Evolutionary conservation across 2,888 invertebrate species (phyloP), one percentile per base, ranked within the genome.

Genomic region (Daptonema setosum): DNA sequence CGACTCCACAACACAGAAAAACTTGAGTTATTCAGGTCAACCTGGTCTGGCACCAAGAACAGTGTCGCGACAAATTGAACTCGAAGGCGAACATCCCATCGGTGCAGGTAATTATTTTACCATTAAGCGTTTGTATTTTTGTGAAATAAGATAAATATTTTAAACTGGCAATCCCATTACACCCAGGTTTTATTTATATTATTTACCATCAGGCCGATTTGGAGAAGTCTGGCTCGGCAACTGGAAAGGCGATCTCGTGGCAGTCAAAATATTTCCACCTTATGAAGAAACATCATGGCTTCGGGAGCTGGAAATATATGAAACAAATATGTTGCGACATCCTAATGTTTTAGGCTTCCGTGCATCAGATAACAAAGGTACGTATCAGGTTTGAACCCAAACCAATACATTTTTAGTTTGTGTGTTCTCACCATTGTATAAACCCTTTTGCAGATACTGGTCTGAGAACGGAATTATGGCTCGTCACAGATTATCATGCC

Each of bases 321-420:
- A 93, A 74, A 93, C 95, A 0, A 88, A 88, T 58, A 91, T 95
- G 91, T 75, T 97, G 67, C 79, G 95, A 24, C 95, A 97, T 73
- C 90, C 93, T 71, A 93, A 95, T 71, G 87, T 97, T 64, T 79
- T 97, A 26, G 91, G 95, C 5, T 97, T 95, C 72, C 93, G 97
- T 66, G 95, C 95, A 35, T 91, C 93, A 51, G 95, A 97, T 74
- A 95, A 95, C 72, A 93, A 93, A 80, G 93, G 93, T 91, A 67
- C 60, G 60, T 55, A 28, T n/a, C n/a, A n/a, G n/a, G n/a, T n/a
- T n/a, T n/a, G n/a, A n/a, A n/a, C n/a, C n/a, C 45, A 50, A 48
- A 28, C 2, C 5, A 24, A 52, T 24, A 14, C 22, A 48, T 48
- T 25, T 8, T 8, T 28, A 53, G 8, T 28, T 35, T 28, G 35